A percentile compares a stretch with the other conserved stretches of the same genome.
These are phyloP conservation scores for Drosophila sproati DNA, from an alignment of 1,140 invertebrate species.

Conservation along the genomic window DNA sequence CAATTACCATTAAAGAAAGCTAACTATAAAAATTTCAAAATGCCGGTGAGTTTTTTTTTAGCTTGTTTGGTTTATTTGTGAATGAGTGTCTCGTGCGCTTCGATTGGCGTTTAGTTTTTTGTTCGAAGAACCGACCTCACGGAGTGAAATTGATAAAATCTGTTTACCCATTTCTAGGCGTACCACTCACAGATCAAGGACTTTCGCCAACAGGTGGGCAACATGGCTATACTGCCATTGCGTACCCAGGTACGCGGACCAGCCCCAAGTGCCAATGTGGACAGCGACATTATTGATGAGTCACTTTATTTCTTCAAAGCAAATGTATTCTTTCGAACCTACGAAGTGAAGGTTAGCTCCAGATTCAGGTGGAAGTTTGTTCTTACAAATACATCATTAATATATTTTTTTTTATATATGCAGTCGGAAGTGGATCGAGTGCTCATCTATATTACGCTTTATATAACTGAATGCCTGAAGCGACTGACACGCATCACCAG, in stretches of 20 bases:
- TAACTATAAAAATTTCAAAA: conserved; percentile 6
- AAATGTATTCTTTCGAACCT: conserved; percentile 99
- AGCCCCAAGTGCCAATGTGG: conserved; percentile 89
- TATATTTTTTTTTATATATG: conserved; percentile 47
- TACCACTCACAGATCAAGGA: conserved; percentile 96
- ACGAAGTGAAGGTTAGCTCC: conserved; percentile 95
- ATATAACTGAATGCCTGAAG: conserved; percentile 99
- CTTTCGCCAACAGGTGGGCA: conserved; percentile 92
- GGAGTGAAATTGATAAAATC: background rate
- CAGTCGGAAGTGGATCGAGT: conserved; percentile 97
- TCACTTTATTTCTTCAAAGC: conserved; percentile 98
- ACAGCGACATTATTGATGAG: conserved; percentile 98
- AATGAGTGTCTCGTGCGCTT: conserved; percentile 26
- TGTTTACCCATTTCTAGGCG: conserved; percentile 87
- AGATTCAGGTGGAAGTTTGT: background rate
- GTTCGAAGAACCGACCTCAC: background rate
- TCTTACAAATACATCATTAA: background rate
- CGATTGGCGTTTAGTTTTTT: background rate
- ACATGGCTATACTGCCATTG: conserved; percentile 96
- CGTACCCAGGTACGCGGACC: conserved; percentile 94
- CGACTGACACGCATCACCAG: conserved; percentile 95
- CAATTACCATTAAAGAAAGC: background rate
- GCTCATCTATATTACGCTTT: conserved; percentile 99
- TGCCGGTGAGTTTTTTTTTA: conserved; percentile 53
- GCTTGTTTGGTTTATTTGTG: no score